Percentiles rank a stretch among this genome's conserved stretches.
phyloP scores from a whole-genome alignment of 30 jellyfish, hydroid and myxozoan genomes.

The Turritopsis rubra region DNA sequence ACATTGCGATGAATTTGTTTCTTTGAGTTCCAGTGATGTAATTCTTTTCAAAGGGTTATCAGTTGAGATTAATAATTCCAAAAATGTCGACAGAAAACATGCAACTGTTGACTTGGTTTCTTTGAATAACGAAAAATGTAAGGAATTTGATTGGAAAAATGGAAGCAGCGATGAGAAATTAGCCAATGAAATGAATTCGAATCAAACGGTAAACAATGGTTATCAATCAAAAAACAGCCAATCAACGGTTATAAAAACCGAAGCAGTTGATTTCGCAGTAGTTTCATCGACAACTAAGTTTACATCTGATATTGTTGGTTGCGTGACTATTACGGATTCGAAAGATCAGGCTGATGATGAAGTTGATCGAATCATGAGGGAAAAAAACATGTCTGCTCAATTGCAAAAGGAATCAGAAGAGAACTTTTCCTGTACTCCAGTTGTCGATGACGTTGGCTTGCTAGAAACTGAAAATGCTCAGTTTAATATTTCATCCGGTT shows the following conservation, averaged over 20 bases:
- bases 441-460: not conserved
- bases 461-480: constrained; percentile 1
- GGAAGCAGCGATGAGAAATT: not conserved
- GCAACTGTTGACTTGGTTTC: not conserved
- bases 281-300: not conserved
- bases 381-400: not conserved
- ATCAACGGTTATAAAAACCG: not conserved
- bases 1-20: not conserved
- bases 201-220: not conserved
- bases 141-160: not conserved
- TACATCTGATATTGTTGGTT: not conserved
- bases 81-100: not conserved
- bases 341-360: not conserved
- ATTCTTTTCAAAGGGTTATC: not conserved
- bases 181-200: not conserved
- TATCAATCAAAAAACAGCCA: not conserved
- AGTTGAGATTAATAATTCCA: too few species aligned
- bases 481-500: not conserved
- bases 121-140: not conserved
- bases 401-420: not conserved
- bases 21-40: not conserved
- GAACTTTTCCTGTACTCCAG: not conserved
- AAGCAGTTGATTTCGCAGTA: not conserved
- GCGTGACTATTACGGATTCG: not conserved
- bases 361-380: not conserved